Evolutionary conservation across 2,888 invertebrate species (phyloP), one percentile per base, ranked within the genome.

Genomic region (Eulithis testata): DNA sequence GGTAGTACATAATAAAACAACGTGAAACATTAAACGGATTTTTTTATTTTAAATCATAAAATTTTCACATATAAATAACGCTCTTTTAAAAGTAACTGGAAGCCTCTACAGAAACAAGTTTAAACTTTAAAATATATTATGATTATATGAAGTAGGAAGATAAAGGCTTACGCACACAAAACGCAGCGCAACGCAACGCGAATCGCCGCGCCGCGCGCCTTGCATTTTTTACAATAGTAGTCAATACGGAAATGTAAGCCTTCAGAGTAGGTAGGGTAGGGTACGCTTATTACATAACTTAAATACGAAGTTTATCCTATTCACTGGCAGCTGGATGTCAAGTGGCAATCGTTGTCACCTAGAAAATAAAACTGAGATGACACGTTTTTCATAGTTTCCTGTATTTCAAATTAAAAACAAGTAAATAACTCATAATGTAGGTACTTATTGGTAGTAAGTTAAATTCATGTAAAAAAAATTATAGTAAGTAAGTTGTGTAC

Each of bases 61-160:
- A 85, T 81, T 84, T 81, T 78, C 76, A 88, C 81, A 87, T 88
- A 89, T 91, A 91, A 89, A 91, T 91, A 90, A 89, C 84, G 86
- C 82, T 91, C 85, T 90, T 86, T 89, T 84, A 82, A 83, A 83
- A 82, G 76, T 85, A 89, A 88, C 80, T 91, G 92, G 92, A 93
- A 93, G 92, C 92, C 91, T 92, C 92, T 92, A 92, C 87, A 85
- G 85, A 86, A 86, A 86, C 82, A 85, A 80, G 81, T 76, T 81
- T 36, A 31, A 82, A 80, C 21, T 82, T 76, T 82, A 77, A 72
- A 78, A 72, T 72, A 21, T 49, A 49, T 75, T 49, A 49, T 75
- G 72, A 71, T 65, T 65, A 68, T 51, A 63, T 49, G 66, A 69
- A 60, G 54, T 63, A 68, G 67, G 66, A 65, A 71, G 40, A 31